Evolutionary conservation across 1,140 invertebrate genomes (phyloP), one percentile per base, ranked within the genome.

Genomic region (Palaemon carinicauda): DNA sequence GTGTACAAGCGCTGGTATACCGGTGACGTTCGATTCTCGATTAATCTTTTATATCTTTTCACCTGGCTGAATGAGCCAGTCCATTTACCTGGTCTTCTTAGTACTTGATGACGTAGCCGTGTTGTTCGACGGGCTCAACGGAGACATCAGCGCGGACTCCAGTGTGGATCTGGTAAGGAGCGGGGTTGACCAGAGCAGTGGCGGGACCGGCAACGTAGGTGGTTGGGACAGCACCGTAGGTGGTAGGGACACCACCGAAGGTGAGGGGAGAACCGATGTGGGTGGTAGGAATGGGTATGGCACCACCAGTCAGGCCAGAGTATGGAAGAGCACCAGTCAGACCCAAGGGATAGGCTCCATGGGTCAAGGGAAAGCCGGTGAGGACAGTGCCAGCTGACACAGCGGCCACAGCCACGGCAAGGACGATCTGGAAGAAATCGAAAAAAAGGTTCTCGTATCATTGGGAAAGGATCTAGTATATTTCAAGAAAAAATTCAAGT

Each of bases 51-150:
- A 9, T 41, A 9, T 41, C 12, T 3, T 41, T 7, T 41, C 0
- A 41, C 41, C 7, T 41, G 41, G 41, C 41, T 41, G 41, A 41
- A 41, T 21, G 29, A 21, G 27, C 31, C 41, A 19, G 33, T 29
- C 29, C 41, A 9, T 24, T 9, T 10, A 19, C 5, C 7, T 15
- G 24, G 27, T 27, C 52, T 52, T 21, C n/a, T 14, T 83, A 83
- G 71, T 83, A 83, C 81, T 83, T 74, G 81, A 83, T 12, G 10
- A 83, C 81, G 51, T 83, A 83, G 51, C 81, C 81, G 81, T 83
- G 81, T 15, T 83, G 71, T 21, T 83, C 81, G 1, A 83, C 81
- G 4, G 81, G 81, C 52, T 75, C 71, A 1, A 74, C 81, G 15
- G 51, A 31, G 15, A 83, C 81, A 17, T 83, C 81, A 12, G 71